Conservation (phyloP, 2,888 invertebrate genomes). For the Rotaria sp. region DNA sequence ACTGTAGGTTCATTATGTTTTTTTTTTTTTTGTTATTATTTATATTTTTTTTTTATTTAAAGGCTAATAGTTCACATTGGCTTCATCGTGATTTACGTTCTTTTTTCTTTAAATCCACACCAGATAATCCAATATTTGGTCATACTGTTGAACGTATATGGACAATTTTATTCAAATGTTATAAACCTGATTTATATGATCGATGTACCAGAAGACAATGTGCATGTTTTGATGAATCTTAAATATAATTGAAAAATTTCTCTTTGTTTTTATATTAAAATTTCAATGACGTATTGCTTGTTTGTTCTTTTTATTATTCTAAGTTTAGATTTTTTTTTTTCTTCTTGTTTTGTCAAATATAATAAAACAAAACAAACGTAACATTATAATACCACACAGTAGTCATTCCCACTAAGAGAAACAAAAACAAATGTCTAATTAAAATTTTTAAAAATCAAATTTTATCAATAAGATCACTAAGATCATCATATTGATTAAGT, state of each 20-base stretch:
- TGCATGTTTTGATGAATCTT: neutral
- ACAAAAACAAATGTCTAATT: too few relatives aligned
- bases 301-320: neutral
- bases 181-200: neutral
- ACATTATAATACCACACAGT: neutral
- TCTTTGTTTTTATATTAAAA: too few relatives aligned
- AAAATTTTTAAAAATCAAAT: neutral
- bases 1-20: neutral
- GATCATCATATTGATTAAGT: neutral
- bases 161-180: neutral
- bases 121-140: neutral
- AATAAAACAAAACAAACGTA: neutral
- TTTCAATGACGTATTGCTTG: too few relatives aligned
- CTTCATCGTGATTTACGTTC: neutral
- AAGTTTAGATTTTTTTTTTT: neutral
- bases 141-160: neutral
- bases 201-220: neutral
- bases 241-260: too few relatives aligned
- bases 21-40: neutral
- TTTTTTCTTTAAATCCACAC: neutral
- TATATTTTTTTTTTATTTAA: neutral
- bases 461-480: constrained; percentile 2
- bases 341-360: neutral
- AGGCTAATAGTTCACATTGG: neutral
- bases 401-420: neutral